Base-by-base conservation (phyloP, 2,113 vertebrate genomes). In the Heteronetta atricapilla region DNA sequence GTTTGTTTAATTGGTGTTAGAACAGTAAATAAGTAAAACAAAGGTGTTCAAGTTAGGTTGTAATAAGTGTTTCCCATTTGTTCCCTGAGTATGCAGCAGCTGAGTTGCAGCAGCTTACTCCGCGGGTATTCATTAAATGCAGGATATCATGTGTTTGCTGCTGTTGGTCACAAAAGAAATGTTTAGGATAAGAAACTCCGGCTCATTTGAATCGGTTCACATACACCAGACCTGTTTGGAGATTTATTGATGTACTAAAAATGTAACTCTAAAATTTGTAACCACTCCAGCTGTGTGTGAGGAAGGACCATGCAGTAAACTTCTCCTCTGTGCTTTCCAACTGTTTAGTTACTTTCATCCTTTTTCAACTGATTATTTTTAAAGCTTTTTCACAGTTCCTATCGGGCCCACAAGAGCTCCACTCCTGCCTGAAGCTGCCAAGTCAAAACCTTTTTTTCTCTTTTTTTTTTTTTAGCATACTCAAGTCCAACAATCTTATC, bases 401-500 rank as follows among this genome's bases (percentile, higher is more conserved):
- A 33, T 72, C 7, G 0, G 93, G 79, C 69, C 34, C 90, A 42
- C 28, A 60, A 84, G 82, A 91, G 36, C 82, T 93, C 44, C 12
- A 13, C 89, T 92, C 50, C 73, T 91, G 46, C 53, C 87, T 88
- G 80, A 94, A 96, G 74, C 94, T 94, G 87, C 74, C 56, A 59
- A 90, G 81, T 90, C 52, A 82, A 88, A 94, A 52, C 55, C 52
- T 50, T 50, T 52, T 77, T 64, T 77, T 44, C 48, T 50, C 42
- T 52, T 80, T 22, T 28, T 36, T 48, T 40, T 34, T 66, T 31
- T 23, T 25, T 26, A 42, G 62, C 66, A 38, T 74, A 40, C 75
- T 93, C n/a, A 42, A 82, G 66, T 82, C 82, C 82, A 84, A 50
- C 89, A 89, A 89, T 80, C 90, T 95, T 95, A 97, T 97, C 94